phyloP scores from a whole-genome alignment of 2,888 invertebrate species.

The Dryococelus australis region DNA sequence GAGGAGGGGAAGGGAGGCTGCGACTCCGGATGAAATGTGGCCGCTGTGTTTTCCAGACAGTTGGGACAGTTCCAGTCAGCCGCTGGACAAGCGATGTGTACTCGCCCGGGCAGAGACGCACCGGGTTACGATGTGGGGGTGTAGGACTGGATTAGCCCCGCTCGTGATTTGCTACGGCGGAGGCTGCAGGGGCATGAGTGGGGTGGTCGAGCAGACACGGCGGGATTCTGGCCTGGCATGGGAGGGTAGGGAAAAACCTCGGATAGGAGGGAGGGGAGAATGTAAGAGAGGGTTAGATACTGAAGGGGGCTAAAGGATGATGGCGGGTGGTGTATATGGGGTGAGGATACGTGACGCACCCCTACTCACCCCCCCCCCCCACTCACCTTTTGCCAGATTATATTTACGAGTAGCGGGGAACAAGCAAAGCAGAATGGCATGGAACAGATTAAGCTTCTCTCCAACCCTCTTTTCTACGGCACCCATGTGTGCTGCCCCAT shows the following conservation, averaged over 20 bases:
- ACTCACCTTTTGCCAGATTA: background rate
- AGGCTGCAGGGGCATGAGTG: background rate
- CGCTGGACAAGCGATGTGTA: background rate
- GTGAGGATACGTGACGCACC: background rate
- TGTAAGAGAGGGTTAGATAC: background rate
- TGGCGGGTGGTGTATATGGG: background rate
- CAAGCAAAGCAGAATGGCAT: background rate
- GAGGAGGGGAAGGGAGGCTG: too few species aligned
- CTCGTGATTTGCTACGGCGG: background rate
- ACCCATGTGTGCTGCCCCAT: background rate
- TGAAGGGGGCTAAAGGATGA: background rate
- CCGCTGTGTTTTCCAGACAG: background rate
- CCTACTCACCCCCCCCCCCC: background rate
- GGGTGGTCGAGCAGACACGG: background rate
- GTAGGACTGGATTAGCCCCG: background rate
- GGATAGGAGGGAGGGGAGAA: background rate
- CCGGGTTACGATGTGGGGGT: background rate
- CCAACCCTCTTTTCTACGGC: background rate
- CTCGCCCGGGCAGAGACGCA: background rate
- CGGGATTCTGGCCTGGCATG: background rate
- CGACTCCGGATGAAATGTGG: background rate
- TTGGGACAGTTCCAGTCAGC: constrained; percentile 16
- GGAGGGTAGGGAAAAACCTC: background rate
- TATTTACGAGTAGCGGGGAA: background rate
- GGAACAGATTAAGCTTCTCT: background rate